Percentiles rank a stretch among this genome's conserved stretches.
Evolutionary conservation across 1,140 invertebrate species (phyloP).

Genomic region (Homarus americanus): DNA sequence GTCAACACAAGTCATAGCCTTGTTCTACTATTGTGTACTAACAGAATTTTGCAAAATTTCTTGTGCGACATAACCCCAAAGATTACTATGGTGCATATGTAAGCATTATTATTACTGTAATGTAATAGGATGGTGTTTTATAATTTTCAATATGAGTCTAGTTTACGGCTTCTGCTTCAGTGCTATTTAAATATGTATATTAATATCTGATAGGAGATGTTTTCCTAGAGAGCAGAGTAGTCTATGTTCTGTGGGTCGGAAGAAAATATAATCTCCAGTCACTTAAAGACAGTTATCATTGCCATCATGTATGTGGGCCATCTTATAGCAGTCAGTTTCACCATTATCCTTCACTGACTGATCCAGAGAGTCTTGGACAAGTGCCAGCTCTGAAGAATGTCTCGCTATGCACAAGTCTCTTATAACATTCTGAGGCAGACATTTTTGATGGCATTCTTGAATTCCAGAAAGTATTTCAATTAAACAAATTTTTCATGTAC

Average conservation of each 20-base stretch:
- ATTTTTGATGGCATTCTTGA: constrained; percentile 16
- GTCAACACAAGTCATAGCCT: constrained; percentile 42
- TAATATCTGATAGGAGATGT: constrained; percentile 30
- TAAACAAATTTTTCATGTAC: neutral
- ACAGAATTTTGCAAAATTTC: constrained; percentile 60
- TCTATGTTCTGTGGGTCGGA: constrained; percentile 43
- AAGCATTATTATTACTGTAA: constrained; percentile 66
- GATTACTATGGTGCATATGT: constrained; percentile 65
- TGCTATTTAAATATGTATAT: constrained; percentile 69
- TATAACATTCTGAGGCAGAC: constrained; percentile 37
- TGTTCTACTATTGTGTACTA: constrained; percentile 43
- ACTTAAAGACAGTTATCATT: constrained; percentile 17
- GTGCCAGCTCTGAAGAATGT: constrained; percentile 22
- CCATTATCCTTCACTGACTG: constrained; percentile 8
- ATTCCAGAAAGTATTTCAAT: constrained; percentile 13
- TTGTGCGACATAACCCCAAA: constrained; percentile 57
- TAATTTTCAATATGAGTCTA: constrained; percentile 69
- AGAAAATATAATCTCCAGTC: constrained; percentile 7
- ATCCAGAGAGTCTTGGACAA: constrained; percentile 21
- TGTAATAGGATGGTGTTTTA: constrained; percentile 67
- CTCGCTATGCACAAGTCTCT: constrained; percentile 20
- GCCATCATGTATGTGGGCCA: neutral
- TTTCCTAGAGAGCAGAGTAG: constrained; percentile 66
- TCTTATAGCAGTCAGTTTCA: neutral
- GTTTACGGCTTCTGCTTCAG: constrained; percentile 69